Evolutionary conservation across 2,888 invertebrate genomes (phyloP).

Genomic region (Mamestra brassicae): DNA sequence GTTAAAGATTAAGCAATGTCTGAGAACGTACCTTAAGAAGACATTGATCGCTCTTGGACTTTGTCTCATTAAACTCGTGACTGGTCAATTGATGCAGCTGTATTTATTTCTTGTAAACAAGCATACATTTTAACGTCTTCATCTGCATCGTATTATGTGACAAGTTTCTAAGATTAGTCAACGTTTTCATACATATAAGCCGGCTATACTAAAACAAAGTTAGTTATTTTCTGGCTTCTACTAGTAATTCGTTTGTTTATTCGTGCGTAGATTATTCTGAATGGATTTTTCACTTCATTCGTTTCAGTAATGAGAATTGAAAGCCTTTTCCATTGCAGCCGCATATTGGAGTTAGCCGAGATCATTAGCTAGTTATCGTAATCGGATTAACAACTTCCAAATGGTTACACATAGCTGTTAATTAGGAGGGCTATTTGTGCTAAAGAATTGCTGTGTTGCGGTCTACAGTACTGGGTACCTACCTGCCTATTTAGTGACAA

Average conservation of each 20-base stretch:
- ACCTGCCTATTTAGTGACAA: not conserved
- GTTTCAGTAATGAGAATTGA: constrained; percentile 45
- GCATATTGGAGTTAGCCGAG: constrained; percentile 3
- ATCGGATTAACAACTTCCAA: constrained; percentile 28
- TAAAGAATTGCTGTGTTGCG: constrained; percentile 1
- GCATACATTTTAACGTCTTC: not conserved
- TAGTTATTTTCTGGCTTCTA: not conserved
- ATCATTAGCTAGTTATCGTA: constrained; percentile 5
- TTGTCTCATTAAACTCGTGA: not conserved
- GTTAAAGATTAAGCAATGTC: constrained; percentile 19
- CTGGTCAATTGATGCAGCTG: not conserved
- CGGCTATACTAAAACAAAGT: not conserved
- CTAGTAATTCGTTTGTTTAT: constrained; percentile 22
- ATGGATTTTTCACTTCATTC: constrained; percentile 40
- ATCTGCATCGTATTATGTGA: not conserved
- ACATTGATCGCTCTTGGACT: constrained; percentile 16
- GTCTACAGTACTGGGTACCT: not conserved
- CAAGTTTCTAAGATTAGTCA: not conserved
- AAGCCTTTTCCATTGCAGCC: constrained; percentile 22
- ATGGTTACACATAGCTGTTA: constrained; percentile 19
- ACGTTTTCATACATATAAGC: not conserved
- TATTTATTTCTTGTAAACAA: not conserved
- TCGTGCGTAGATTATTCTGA: constrained; percentile 15
- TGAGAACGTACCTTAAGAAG: constrained; percentile 3
- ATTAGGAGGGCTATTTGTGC: constrained; percentile 23